Percentiles rank a stretch among this genome's conserved stretches.
phyloP scores from a whole-genome alignment of 2,113 vertebrate genomes.

The Himantopus leucocephalus region DNA sequence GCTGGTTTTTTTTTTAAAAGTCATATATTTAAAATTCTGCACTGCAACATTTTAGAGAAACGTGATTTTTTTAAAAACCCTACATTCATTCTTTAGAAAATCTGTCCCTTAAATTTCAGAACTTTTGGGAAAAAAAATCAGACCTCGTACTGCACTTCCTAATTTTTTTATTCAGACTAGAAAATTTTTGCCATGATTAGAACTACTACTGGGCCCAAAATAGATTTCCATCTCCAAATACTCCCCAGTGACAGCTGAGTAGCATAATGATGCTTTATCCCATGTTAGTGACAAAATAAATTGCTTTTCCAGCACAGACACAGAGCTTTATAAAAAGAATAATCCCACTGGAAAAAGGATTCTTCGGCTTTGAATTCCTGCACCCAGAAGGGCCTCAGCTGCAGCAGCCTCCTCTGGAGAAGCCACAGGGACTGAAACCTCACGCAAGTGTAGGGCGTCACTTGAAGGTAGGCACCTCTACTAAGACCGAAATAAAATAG shows the following conservation, averaged over 20 bases:
- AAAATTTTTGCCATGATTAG: not conserved
- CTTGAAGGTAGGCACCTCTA: not conserved
- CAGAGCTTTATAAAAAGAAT: not conserved
- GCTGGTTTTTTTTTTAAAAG: not conserved
- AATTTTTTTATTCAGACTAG: not conserved
- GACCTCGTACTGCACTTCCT: not conserved
- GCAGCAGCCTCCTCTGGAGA: not conserved
- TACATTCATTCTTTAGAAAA: not conserved
- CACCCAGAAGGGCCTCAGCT: not conserved
- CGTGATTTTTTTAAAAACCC: not conserved
- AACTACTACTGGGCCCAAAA: not conserved
- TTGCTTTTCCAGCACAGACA: slow-evolving; percentile 13
- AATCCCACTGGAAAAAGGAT: slow-evolving; percentile 22
- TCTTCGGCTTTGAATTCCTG: not conserved
- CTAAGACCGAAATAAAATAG: not conserved
- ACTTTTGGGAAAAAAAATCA: rapidly evolving
- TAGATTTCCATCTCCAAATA: not conserved
- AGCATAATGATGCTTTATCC: not conserved
- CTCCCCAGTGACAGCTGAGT: not conserved
- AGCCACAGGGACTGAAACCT: not conserved
- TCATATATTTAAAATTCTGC: not conserved
- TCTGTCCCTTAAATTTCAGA: not conserved
- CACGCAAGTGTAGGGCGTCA: not conserved
- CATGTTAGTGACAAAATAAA: slow-evolving; percentile 22
- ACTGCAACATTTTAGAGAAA: not conserved